Conservation (phyloP, 2,797 vertebrate genomes). For the Halcyon leucocephala region DNA sequence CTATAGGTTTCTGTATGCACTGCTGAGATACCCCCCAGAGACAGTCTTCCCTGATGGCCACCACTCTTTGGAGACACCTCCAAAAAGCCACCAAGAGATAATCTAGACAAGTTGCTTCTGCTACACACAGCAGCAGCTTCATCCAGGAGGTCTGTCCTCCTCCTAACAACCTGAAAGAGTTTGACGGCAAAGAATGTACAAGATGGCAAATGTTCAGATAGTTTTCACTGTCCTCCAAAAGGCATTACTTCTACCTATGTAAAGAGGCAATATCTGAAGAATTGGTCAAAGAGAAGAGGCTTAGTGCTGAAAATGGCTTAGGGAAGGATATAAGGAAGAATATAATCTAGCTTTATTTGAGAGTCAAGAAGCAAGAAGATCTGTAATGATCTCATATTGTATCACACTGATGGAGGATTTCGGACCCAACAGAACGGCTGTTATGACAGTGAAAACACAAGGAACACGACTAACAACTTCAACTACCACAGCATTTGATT, state of each 20-base stretch:
- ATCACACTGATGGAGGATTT: not conserved
- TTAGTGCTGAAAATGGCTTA: not conserved
- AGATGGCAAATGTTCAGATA: not conserved
- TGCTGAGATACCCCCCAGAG: not conserved
- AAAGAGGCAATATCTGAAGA: not conserved
- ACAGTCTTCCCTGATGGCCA: not conserved
- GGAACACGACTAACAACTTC: not conserved
- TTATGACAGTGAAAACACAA: not conserved
- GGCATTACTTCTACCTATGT: not conserved
- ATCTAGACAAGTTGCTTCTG: not conserved
- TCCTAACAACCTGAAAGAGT: not conserved
- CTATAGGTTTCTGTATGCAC: accelerated
- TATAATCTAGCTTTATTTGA: not conserved
- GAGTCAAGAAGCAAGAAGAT: not conserved
- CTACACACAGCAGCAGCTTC: not conserved
- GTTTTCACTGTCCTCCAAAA: not conserved
- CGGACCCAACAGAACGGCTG: not conserved
- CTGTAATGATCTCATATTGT: not conserved
- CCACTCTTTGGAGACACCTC: not conserved
- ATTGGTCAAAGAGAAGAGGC: not conserved
- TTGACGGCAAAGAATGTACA: not conserved
- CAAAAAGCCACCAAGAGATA: not conserved
- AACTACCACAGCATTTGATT: not conserved
- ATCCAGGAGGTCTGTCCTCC: not conserved
- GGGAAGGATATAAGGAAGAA: not conserved